Base-by-base conservation (phyloP, 2,113 vertebrate genomes). In the Motacilla tschutschensis region DNA sequence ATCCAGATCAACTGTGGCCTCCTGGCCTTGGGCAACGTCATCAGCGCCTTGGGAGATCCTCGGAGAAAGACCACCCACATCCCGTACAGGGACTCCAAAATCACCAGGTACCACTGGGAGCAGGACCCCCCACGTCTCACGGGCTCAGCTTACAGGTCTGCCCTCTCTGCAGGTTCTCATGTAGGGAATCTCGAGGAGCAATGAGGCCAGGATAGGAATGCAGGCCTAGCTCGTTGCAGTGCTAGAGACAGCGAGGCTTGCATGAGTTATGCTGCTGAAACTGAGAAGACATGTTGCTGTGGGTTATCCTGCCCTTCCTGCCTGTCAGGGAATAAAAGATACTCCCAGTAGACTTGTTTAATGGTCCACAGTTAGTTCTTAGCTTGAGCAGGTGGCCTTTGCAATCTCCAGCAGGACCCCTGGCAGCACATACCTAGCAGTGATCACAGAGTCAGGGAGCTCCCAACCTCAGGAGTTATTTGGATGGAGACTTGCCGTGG, bases 1-100 rank as follows among this genome's bases (percentile, higher is more conserved):
- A 99, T 99, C 90, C 99, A 99, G 96, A 99, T 99, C 91, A 99
- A 99, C 95, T 98, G 98, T 12, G 98, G 99, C 33, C 98, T 99
- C 67, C 94, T 99, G 90, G 98, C 99, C 1, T 96, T 99, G 69
- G 98, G 99, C 73, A 99, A 99, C 2, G 99, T 99, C 58, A 99
- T 99, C 22, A 98, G 99, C 46, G 99, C 99, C 8, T 95, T 99
- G 63, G 99, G 98, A 21, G 99, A 99, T 89, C 98, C 98, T 24
- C 98, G 98, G 88, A 98, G 98, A 57, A 98, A 98, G 58, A 97
- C 98, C 89, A 98, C 97, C 71, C 98, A 99, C 94, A 98, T 99
- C 73, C 99, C 99, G 0, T 99, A 99, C 94, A 98, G 99, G 51
- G 99, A 99, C 95, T 99, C 99, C 92, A 99, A 99, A 97, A 99